Percentiles rank a stretch among this genome's conserved stretches.
These are phyloP conservation scores for Actinostola sp. DNA, from an alignment of 92 coral and sea anemone species.

Conservation along the genomic window DNA sequence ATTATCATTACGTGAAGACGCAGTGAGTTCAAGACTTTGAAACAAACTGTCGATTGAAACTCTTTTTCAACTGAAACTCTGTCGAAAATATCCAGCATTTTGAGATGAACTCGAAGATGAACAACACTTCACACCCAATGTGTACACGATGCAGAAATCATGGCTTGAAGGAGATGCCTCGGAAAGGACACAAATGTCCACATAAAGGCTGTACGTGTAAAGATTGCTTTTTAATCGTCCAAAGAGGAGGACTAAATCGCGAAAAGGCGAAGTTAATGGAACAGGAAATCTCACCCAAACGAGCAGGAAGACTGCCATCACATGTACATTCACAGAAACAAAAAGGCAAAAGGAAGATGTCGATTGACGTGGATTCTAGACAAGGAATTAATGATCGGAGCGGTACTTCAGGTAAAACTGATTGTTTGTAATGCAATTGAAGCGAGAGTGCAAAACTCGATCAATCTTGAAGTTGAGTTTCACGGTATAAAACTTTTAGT, in stretches of 20 bases:
- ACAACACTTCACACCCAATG: neutral
- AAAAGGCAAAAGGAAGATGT: neutral
- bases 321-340: neutral
- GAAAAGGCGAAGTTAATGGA: conserved; percentile 16
- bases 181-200: conserved; percentile 21
- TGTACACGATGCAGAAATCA: conserved; percentile 44
- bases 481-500: too few species aligned
- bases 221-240: conserved; percentile 21
- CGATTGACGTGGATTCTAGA: neutral
- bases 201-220: conserved; percentile 16
- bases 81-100: neutral
- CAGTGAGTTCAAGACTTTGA: neutral
- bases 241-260: conserved; percentile 29
- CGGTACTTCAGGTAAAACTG: neutral
- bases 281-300: neutral
- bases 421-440: neutral
- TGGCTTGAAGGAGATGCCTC: conserved; percentile 17
- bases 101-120: neutral
- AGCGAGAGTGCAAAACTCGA: too few species aligned
- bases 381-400: too few species aligned
- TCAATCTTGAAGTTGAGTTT: too few species aligned
- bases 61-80: neutral
- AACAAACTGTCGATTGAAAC: neutral
- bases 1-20: neutral
- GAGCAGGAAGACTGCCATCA: neutral